Evolutionary conservation across 2,888 invertebrate genomes (phyloP).

Genomic region (Trissolcus japonicus): DNA sequence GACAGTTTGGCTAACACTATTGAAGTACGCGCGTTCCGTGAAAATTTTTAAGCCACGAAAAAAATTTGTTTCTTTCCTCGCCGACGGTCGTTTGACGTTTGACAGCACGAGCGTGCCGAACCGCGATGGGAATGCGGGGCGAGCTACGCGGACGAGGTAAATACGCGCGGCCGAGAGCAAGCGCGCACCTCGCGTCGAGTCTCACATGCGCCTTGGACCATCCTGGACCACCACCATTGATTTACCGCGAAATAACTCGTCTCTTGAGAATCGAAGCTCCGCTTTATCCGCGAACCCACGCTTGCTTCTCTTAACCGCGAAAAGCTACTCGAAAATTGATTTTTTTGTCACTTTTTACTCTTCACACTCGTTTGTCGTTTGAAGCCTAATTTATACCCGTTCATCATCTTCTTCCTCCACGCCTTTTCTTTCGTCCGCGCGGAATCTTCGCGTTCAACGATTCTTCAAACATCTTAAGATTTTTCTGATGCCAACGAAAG

Average conservation of each 20-base stretch:
- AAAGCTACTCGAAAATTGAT: conserved; percentile 27
- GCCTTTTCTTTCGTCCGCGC: no score
- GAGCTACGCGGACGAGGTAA: conserved; percentile 38
- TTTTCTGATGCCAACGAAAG: not conserved
- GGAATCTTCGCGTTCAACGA: no score
- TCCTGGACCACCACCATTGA: conserved; percentile 56
- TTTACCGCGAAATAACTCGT: conserved; percentile 55
- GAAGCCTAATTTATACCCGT: not conserved
- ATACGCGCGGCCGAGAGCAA: conserved; percentile 36
- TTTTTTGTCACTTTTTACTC: conserved; percentile 8
- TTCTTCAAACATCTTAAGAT: not conserved
- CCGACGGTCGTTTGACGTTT: conserved; percentile 16
- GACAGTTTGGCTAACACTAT: conserved; percentile 13
- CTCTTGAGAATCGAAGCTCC: conserved; percentile 45
- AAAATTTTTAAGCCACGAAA: conserved; percentile 15
- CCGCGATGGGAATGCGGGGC: conserved; percentile 19
- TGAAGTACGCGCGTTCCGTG: conserved; percentile 17
- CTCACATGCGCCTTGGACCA: conserved; percentile 54
- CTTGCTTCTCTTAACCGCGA: conserved; percentile 6
- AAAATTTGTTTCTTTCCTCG: conserved; percentile 3
- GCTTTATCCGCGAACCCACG: conserved; percentile 14
- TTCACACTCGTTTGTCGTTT: not conserved
- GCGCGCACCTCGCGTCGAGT: conserved; percentile 39
- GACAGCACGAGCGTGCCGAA: conserved; percentile 3
- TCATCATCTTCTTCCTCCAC: not conserved